Percentiles rank a stretch among this genome's conserved stretches.
These are phyloP conservation scores for Xiphias gladius DNA, from an alignment of 2,113 vertebrate species.

Conservation along the genomic window DNA sequence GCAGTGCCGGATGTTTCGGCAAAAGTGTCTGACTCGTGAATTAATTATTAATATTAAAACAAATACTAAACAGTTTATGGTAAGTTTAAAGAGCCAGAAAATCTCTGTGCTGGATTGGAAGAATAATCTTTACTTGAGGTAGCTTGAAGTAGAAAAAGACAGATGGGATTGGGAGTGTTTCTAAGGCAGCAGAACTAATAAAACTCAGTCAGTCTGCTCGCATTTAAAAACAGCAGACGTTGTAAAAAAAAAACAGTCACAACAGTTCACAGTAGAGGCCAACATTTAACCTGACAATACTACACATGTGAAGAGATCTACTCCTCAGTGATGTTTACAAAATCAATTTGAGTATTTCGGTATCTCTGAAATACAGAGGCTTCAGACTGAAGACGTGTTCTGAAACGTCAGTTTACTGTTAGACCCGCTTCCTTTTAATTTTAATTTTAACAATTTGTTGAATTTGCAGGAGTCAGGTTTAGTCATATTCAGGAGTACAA, in stretches of 20 bases:
- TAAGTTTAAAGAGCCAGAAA: background rate
- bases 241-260: conserved; percentile 10
- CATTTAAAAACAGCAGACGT: conserved; percentile 33
- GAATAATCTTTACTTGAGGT: conserved; percentile 85
- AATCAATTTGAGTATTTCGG: too few relatives aligned
- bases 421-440: background rate
- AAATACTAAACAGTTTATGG: background rate
- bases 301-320: background rate
- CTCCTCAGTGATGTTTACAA: background rate
- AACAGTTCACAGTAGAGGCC: conserved; percentile 2
- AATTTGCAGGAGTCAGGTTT: background rate
- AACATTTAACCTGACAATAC: background rate
- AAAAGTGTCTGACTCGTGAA: background rate
- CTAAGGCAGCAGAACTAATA: conserved; percentile 77
- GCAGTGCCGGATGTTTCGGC: background rate
- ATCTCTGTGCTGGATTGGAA: background rate
- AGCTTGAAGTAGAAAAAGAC: conserved; percentile 71
- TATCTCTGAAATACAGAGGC: too few relatives aligned
- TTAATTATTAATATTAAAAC: background rate
- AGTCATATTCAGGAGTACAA: background rate
- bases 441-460: background rate
- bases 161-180: conserved; percentile 45
- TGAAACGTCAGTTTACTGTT: too few relatives aligned
- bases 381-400: background rate
- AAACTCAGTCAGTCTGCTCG: conserved; percentile 76